Evolutionary conservation across 2,113 vertebrate genomes (phyloP).

Genomic region (Atlantisia rogersi): DNA sequence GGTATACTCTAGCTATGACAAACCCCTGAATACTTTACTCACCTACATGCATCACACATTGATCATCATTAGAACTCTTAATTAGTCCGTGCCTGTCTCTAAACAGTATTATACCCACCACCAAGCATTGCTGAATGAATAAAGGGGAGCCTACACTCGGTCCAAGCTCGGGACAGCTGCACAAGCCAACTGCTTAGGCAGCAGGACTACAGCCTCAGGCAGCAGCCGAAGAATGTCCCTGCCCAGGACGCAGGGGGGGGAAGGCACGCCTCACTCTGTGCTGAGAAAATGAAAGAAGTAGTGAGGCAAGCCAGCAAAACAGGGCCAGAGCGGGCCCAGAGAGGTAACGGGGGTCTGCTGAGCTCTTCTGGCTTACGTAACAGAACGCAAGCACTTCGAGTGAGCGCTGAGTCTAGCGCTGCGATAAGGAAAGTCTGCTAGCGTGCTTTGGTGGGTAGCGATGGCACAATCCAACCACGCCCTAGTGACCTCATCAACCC

Average conservation of each 20-base stretch:
- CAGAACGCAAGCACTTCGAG: neutral
- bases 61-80: neutral
- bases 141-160: neutral
- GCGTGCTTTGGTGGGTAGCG: neutral
- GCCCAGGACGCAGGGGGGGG: neutral
- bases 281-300: neutral
- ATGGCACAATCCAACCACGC: neutral
- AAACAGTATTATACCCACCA: neutral
- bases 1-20: neutral
- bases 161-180: neutral
- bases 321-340: neutral
- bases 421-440: neutral
- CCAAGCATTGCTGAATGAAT: neutral
- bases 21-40: neutral
- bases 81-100: neutral
- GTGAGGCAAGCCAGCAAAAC: neutral
- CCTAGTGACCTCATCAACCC: constrained; percentile 35
- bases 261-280: neutral
- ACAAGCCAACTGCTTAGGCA: neutral
- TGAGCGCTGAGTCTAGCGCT: accelerated
- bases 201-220: neutral
- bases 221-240: neutral
- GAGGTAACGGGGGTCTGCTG: neutral
- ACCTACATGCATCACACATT: accelerated
- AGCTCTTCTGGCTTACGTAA: neutral